These are phyloP conservation scores for Myripristis murdjan DNA, from an alignment of 2,797 vertebrate species.

Conservation along the genomic window DNA sequence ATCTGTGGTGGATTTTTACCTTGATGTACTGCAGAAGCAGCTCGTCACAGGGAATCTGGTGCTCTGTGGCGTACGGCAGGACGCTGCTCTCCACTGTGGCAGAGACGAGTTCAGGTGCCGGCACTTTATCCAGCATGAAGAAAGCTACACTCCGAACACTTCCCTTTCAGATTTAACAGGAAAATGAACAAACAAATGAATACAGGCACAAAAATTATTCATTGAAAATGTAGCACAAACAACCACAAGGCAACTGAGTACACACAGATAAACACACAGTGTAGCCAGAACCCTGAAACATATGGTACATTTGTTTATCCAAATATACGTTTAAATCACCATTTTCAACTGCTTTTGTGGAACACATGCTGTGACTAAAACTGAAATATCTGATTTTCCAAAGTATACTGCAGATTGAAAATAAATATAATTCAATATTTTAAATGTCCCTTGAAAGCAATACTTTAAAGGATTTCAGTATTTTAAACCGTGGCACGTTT, in stretches of 20 bases:
- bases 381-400: not conserved
- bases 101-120: slow-evolving; percentile 93
- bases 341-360: not conserved
- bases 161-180: slow-evolving; percentile 83
- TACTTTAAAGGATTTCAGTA: no score
- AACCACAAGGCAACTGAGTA: not conserved
- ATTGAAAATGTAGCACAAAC: not conserved
- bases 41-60: slow-evolving; percentile 90
- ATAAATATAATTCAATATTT: not conserved
- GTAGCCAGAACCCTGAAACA: not conserved
- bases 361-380: not conserved
- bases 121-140: slow-evolving; percentile 95
- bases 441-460: not conserved
- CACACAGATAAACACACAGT: not conserved
- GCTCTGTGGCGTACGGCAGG: slow-evolving; percentile 89
- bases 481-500: no score
- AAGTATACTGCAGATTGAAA: not conserved
- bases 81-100: slow-evolving; percentile 88
- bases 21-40: slow-evolving; percentile 94
- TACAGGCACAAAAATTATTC: not conserved
- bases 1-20: slow-evolving; percentile 75
- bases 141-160: slow-evolving; percentile 91
- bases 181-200: not conserved
- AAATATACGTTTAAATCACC: not conserved
- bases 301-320: not conserved